A percentile compares a stretch with the other conserved stretches of the same genome.
phyloP scores from a whole-genome alignment of 2,888 invertebrate species.

The Emesis furor region DNA sequence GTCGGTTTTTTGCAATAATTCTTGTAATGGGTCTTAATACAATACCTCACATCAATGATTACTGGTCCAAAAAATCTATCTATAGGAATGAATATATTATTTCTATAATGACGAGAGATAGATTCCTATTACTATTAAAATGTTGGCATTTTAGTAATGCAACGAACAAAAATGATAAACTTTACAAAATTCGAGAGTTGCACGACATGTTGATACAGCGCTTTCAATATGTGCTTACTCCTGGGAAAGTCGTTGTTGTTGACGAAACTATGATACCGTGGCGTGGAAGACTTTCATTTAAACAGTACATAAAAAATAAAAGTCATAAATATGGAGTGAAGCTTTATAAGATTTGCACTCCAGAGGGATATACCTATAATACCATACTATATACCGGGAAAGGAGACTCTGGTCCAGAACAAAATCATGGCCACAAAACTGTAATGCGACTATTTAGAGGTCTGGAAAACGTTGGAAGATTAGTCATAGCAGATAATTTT shows the following conservation, averaged over 20 bases:
- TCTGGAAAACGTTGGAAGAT: neutral
- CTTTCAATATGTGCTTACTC: too few species aligned
- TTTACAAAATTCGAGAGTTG: neutral
- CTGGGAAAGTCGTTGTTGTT: too few species aligned
- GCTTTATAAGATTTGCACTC: conserved; percentile 9
- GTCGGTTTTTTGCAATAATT: too few species aligned
- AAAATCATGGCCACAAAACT: neutral
- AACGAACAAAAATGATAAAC: neutral
- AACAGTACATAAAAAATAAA: conserved; percentile 19
- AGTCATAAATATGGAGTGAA: conserved; percentile 2
- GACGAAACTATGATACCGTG: too few species aligned
- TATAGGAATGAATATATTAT: neutral
- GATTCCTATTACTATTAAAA: neutral
- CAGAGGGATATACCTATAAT: neutral
- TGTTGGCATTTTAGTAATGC: neutral
- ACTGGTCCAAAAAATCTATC: neutral
- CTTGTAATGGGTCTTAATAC: too few species aligned
- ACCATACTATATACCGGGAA: conserved; percentile 6
- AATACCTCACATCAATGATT: neutral
- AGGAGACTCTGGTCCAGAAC: neutral
- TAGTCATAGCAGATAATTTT: conserved; percentile 20
- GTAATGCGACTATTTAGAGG: neutral
- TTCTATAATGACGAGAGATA: neutral
- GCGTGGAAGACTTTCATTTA: neutral
- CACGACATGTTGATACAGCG: too few species aligned